These are phyloP conservation scores for Ichneumon xanthorius DNA, from an alignment of 2,888 invertebrate genomes.

Conservation along the genomic window DNA sequence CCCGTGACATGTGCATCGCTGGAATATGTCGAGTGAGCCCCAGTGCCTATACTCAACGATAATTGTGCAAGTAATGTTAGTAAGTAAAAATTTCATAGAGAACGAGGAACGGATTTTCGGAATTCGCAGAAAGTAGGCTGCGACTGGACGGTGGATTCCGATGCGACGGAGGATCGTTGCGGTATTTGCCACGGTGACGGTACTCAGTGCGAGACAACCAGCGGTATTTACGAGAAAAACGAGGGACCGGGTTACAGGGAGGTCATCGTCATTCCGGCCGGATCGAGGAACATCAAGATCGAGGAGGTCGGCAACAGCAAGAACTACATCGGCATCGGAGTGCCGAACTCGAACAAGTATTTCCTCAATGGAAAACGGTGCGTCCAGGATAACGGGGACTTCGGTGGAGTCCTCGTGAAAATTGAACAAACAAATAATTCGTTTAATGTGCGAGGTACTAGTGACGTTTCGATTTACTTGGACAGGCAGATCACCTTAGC, in stretches of 20 bases:
- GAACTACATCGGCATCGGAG: slow-evolving; percentile 86
- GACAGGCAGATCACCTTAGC: slow-evolving; percentile 83
- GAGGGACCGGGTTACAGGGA: slow-evolving; percentile 87
- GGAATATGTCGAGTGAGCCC: slow-evolving; percentile 87
- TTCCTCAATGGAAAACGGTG: slow-evolving; percentile 89
- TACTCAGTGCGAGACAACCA: slow-evolving; percentile 87
- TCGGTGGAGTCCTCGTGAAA: slow-evolving; percentile 35
- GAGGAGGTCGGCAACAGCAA: slow-evolving; percentile 86
- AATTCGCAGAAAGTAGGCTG: slow-evolving; percentile 88
- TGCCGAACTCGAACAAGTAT: slow-evolving; percentile 85
- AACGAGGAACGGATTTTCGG: slow-evolving; percentile 41
- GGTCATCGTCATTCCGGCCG: slow-evolving; percentile 87
- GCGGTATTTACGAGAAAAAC: slow-evolving; percentile 86
- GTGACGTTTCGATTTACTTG: slow-evolving; percentile 69
- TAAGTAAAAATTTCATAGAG: slow-evolving; percentile 47
- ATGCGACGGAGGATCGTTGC: slow-evolving; percentile 88
- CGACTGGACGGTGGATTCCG: slow-evolving; percentile 88
- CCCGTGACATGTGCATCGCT: slow-evolving; percentile 88
- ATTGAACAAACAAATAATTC: background rate
- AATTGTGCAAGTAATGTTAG: slow-evolving; percentile 26
- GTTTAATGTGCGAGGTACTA: slow-evolving; percentile 29
- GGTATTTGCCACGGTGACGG: slow-evolving; percentile 90
- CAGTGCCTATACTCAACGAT: background rate
- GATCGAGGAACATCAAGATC: slow-evolving; percentile 87
- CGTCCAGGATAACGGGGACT: slow-evolving; percentile 72